phyloP scores from a whole-genome alignment of 2,113 vertebrate genomes.

The Bos javanicus region DNA sequence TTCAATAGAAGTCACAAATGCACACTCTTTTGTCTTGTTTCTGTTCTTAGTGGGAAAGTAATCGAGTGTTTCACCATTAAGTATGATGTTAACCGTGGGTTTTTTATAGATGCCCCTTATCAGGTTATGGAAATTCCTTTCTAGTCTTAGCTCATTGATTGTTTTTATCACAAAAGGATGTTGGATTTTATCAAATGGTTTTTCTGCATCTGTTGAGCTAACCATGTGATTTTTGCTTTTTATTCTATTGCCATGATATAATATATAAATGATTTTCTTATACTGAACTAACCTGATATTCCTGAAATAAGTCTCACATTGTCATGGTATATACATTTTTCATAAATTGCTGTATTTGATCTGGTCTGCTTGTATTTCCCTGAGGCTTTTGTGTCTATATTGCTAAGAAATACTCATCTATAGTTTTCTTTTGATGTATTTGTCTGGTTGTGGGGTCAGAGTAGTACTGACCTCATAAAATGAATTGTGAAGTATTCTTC shows the following conservation, averaged over 20 bases:
- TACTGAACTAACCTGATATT: neutral
- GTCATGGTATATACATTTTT: neutral
- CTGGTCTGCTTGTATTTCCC: neutral
- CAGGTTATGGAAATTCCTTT: neutral
- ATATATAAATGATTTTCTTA: neutral
- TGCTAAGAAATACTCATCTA: neutral
- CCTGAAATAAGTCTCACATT: neutral
- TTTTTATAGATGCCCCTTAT: neutral
- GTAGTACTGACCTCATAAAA: neutral
- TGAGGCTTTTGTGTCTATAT: neutral
- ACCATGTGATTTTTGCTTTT: neutral
- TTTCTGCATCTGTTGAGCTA: neutral
- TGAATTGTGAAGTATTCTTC: neutral
- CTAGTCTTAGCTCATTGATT: neutral
- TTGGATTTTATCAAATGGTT: neutral
- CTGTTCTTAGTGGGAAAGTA: neutral
- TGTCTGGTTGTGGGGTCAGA: neutral
- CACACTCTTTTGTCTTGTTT: neutral
- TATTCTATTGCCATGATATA: neutral
- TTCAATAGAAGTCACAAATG: conserved; percentile 8
- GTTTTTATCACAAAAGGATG: neutral
- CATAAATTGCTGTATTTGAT: neutral
- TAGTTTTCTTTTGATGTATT: neutral
- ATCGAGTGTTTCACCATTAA: neutral
- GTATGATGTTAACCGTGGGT: neutral